Base-by-base conservation (phyloP, 1,140 invertebrate genomes). In the Sycophila sp. region DNA sequence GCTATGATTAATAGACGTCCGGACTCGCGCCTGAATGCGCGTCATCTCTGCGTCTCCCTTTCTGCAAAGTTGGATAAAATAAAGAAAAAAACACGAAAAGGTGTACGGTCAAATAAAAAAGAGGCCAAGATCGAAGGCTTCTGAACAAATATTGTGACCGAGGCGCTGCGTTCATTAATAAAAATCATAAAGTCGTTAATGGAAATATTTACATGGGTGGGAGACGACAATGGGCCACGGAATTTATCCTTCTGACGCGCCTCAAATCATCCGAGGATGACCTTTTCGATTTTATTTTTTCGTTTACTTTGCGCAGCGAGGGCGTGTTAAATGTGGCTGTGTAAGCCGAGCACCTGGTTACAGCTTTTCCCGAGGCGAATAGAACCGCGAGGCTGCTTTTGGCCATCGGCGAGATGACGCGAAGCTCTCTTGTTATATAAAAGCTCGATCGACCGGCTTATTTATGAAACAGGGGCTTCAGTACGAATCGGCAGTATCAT, bases 181-280 rank as follows among this genome's bases (percentile, higher is more conserved):
- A 83, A 82, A 81, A 82, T 82, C 78, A 77, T 78, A 77, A 74
- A 63, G 71, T 78, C 78, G 75, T 81, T 78, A 77, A 75, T 69
- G 76, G 77, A 75, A 78, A 77, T 76, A 75, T 77, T 77, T 76
- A 79, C 71, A 77, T 73, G 73, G 68, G 71, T 69, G 69, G 71
- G 65, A 4, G n/a, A 7, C 30, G 40, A 36, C 28, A 26, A 49
- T 22, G 13, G 24, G n/a, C 38, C 6, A n/a, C 26, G 11, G 13
- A 45, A 28, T 32, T 30, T 7, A 11, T 19, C n/a, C 4, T 22
- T 38, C 13, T 51, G 2, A 51, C 11, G 47, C 13, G 11, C 7
- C 19, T 34, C 10, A 58, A 49, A 59, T 49, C 19, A 13, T 17
- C n/a, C 26, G n/a, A 19, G 42, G 32, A 60, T 69, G 56, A 68